A percentile compares a stretch with the other conserved stretches of the same genome.
These are phyloP conservation scores for Cochlearius cochlearius DNA, from an alignment of 2,113 vertebrate genomes.

Conservation along the genomic window DNA sequence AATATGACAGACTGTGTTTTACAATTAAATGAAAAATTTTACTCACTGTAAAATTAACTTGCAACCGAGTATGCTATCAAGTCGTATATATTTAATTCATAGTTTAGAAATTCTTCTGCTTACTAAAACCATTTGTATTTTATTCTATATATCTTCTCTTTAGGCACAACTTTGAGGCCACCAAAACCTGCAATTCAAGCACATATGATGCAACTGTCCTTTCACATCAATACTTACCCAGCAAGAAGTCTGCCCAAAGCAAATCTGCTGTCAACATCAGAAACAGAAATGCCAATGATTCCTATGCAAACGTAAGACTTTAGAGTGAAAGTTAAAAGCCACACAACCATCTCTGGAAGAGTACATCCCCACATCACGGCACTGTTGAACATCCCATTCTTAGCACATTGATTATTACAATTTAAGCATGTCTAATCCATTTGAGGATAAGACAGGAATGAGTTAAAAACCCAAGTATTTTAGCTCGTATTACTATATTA, in stretches of 20 bases:
- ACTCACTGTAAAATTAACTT: not conserved
- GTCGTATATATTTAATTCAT: not conserved
- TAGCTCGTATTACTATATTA: not conserved
- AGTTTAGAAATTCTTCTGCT: not conserved
- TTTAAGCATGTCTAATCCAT: not conserved
- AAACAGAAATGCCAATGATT: not conserved
- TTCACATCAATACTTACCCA: not conserved
- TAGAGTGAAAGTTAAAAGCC: not conserved
- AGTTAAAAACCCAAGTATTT: not conserved
- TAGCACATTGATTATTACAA: not conserved
- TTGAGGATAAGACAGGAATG: not conserved
- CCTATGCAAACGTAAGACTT: slow-evolving; percentile 55
- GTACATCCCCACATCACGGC: not conserved
- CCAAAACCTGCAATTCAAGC: not conserved
- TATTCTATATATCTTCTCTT: not conserved
- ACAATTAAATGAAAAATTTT: not conserved
- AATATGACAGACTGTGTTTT: not conserved
- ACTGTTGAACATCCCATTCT: not conserved
- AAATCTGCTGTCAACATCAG: not conserved
- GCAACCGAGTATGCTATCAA: not conserved
- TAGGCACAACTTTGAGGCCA: slow-evolving; percentile 31
- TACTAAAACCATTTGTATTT: not conserved
- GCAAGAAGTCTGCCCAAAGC: slow-evolving; percentile 25
- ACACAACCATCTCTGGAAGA: not conserved
- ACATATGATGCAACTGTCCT: not conserved